Percentiles rank a stretch among this genome's conserved stretches.
Evolutionary conservation across 2,113 vertebrate genomes (phyloP).

Genomic region (Paramormyrops kingsleyae): DNA sequence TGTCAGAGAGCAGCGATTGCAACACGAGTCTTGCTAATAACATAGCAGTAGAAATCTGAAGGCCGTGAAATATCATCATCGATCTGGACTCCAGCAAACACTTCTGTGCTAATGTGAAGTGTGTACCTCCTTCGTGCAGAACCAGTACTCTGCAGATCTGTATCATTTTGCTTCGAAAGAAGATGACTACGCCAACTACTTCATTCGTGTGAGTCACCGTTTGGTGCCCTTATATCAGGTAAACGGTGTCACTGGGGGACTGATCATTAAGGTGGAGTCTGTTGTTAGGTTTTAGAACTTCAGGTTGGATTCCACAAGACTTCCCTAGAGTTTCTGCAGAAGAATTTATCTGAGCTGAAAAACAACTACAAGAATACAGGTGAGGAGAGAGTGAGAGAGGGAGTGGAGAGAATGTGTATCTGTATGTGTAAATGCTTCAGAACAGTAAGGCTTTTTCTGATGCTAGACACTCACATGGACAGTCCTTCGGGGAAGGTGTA

Average conservation of each 20-base stretch:
- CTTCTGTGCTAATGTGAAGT: not conserved
- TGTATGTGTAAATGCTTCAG: not conserved
- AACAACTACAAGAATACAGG: slow-evolving; percentile 70
- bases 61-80: not conserved
- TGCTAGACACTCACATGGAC: slow-evolving; percentile 35
- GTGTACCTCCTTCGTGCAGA: slow-evolving; percentile 52
- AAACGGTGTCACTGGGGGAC: not conserved
- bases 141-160: slow-evolving; percentile 91
- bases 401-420: not conserved
- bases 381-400: slow-evolving; percentile 30
- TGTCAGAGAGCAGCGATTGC: not conserved
- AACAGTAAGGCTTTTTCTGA: not conserved
- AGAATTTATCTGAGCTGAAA: slow-evolving; percentile 73
- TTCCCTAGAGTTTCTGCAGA: slow-evolving; percentile 73
- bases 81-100: not conserved
- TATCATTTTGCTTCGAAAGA: slow-evolving; percentile 94
- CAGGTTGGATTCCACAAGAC: slow-evolving; percentile 83
- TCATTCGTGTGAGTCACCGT: slow-evolving; percentile 72
- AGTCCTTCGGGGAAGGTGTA: slow-evolving; percentile 63
- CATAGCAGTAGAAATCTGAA: not conserved
- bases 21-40: not conserved
- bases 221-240: not conserved
- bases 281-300: slow-evolving; percentile 77
- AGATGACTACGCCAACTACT: slow-evolving; percentile 84
- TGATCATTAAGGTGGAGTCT: slow-evolving; percentile 8